Evolutionary conservation across 2,113 vertebrate species (phyloP), one percentile per base, ranked within the genome.

Genomic region (Phalacrocorax carbo): DNA sequence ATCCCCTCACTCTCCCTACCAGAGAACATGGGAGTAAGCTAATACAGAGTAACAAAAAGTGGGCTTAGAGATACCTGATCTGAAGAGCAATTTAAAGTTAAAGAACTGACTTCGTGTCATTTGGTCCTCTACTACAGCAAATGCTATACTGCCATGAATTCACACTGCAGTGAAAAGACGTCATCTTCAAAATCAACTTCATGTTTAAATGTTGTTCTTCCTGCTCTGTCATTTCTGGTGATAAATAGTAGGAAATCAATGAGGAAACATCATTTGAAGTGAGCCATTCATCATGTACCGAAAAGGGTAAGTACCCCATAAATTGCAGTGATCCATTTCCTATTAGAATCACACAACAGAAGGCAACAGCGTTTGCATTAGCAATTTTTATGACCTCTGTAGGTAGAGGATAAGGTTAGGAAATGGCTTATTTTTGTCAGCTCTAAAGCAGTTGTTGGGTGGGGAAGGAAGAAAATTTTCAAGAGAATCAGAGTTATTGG

Each of bases 151-250:
- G 94, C 86, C 79, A 93, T 84, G 87, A 95, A 96, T 98, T 98
- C 96, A 98, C 77, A 96, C 88, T 4, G 25, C 17, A 88, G 94
- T 94, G 96, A 97, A 97, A 97, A 91, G 88, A 96, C 62, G 27
- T 66, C 97, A 97, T 98, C 97, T 98, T 98, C 98, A 98, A 98
- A 98, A 98, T 98, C 98, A 98, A 98, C 97, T 98, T 97, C 98
- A 98, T 93, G 97, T 98, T 98, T 98, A 96, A 96, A 96, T 60
- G 75, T 94, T 82, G 71, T 91, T 97, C 96, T 98, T 96, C 95
- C 86, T 88, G 94, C 73, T 89, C 79, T 91, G 79, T 82, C 80
- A 0, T 88, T 97, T 91, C 92, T 97, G 92, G 96, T 97, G 96
- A 97, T 95, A 97, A 98, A 98, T 87, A 96, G 96, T 96, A 93